Base-by-base conservation (phyloP, 2,888 invertebrate genomes). In the Diplolepis rosae region DNA sequence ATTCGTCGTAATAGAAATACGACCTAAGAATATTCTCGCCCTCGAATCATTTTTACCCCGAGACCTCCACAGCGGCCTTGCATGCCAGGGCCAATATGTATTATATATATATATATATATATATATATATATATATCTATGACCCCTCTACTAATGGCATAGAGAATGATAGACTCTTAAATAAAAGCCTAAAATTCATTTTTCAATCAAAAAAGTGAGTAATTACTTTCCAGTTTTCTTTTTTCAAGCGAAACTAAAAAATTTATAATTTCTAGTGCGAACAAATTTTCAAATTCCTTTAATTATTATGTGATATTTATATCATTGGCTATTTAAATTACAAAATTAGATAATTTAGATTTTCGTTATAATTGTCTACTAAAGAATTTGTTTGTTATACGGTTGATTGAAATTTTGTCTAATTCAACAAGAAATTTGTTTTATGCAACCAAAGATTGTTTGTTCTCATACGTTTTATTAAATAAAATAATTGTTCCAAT, bases 11-110 rank as follows among this genome's bases (percentile, higher is more conserved):
- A 73, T 61, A 68, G 66, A 54, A 73, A 72, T 51, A 65, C 51
- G 61, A 65, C 9, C 51, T 61, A 48, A 73, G 54, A 73, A 74
- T 73, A 51, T 69, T 54, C 66, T 51, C n/a, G n/a, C 51, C n/a
- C 27, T 51, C 24, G 27, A 51, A 51, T 51, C 27, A 4, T 18
- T 18, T 45, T 18, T 5, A n/a, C 51, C 6, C n/a, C 27, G 27
- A 51, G 11, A 45, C 9, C 5, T 28, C n/a, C 51, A 6, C 51
- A 51, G 0, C 48, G 48, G 22, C 9, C 9, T 50, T 9, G 11
- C 24, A 50, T 2, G 50, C n/a, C n/a, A 39, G 39, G n/a, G 39
- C n/a, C 39, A 39, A 4, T 1, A 32, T n/a, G n/a, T n/a, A n/a
- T n/a, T n/a, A 42, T 15, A 15, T 42, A 24, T 27, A 13, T 24